Percentiles rank a stretch among this genome's conserved stretches.
Conservation (phyloP, 2,113 vertebrate genomes). For the Dasyurus viverrinus region DNA sequence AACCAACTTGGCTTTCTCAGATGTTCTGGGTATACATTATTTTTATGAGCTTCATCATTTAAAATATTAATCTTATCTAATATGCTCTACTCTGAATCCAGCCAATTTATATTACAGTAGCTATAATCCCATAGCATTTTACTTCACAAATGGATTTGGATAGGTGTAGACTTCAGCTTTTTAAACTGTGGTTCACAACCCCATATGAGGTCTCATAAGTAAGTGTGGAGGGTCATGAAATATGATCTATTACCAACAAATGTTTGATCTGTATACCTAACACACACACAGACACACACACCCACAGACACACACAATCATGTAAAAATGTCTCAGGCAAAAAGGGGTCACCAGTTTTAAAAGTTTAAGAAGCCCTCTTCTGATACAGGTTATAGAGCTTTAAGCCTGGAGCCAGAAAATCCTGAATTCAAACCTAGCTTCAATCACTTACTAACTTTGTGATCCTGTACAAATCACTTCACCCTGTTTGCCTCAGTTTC, state of each 20-base stretch:
- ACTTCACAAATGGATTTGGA: slow-evolving; percentile 63
- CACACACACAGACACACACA: no score
- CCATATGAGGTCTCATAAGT: no score
- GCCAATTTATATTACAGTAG: slow-evolving; percentile 57
- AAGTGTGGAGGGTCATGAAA: no score
- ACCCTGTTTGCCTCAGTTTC: neutral
- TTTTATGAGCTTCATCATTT: neutral
- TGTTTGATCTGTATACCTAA: no score
- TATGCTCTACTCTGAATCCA: slow-evolving; percentile 36
- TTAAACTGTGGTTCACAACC: no score
- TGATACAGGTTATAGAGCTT: neutral
- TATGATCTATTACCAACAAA: no score
- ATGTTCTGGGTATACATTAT: slow-evolving; percentile 51
- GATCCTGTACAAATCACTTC: neutral
- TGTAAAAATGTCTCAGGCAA: no score
- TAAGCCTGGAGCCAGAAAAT: neutral
- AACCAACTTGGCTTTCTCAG: slow-evolving; percentile 57
- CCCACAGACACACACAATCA: no score
- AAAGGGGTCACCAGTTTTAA: no score
- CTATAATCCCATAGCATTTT: slow-evolving; percentile 55
- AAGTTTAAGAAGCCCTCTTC: no score
- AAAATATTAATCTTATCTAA: slow-evolving; percentile 41
- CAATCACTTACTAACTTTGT: neutral
- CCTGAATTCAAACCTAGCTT: neutral
- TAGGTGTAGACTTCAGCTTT: slow-evolving; percentile 42